A percentile compares a stretch with the other conserved stretches of the same genome.
Evolutionary conservation across 2,888 invertebrate species (phyloP).

Genomic region (Megalurothrips usitatus): DNA sequence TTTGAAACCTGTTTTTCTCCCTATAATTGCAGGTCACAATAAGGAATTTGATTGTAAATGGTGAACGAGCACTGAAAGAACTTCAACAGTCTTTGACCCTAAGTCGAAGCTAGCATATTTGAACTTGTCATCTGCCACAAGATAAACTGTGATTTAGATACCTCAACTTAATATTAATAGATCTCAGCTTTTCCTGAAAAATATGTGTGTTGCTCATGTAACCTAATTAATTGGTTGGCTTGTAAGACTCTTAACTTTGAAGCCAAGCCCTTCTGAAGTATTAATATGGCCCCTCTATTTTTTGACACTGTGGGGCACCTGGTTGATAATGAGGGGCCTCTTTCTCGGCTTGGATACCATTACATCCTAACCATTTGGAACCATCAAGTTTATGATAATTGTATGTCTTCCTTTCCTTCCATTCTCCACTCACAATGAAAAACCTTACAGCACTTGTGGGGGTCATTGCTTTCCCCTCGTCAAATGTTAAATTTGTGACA

Average conservation of each 20-base stretch:
- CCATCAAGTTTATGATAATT: too few relatives aligned
- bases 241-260: not conserved
- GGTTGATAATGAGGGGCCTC: not conserved
- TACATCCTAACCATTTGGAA: too few relatives aligned
- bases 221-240: not conserved
- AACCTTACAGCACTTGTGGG: too few relatives aligned
- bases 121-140: not conserved
- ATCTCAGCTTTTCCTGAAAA: not conserved
- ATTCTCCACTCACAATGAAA: too few relatives aligned
- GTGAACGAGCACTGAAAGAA: constrained; percentile 64
- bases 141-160: not conserved
- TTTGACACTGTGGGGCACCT: not conserved
- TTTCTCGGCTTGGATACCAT: too few relatives aligned
- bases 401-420: too few relatives aligned
- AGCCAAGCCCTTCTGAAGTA: constrained; percentile 49
- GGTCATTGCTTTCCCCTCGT: too few relatives aligned
- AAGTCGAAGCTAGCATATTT: constrained; percentile 26
- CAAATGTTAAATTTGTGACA: too few relatives aligned
- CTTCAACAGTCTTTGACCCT: constrained; percentile 50
- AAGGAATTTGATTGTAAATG: constrained; percentile 65
- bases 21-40: constrained; percentile 50
- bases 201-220: not conserved
- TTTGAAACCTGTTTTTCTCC: constrained; percentile 30
- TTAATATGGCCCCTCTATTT: constrained; percentile 49
- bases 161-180: not conserved